A percentile compares a stretch with the other conserved stretches of the same genome.
Evolutionary conservation across 2,797 vertebrate species (phyloP).

Genomic region (Cyprinodon diabolis): DNA sequence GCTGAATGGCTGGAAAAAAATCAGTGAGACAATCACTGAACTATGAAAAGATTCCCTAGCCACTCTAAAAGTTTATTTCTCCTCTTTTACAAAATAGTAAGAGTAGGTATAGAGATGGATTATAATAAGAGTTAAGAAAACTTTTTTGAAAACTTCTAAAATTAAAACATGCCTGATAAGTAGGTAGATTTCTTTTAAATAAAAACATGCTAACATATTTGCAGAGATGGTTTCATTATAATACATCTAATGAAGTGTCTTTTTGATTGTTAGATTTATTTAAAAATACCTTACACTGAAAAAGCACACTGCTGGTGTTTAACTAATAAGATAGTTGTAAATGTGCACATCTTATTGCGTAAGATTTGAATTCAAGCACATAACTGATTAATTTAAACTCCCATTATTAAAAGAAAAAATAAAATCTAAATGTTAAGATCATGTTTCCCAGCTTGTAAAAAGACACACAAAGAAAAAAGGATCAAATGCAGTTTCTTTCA

Average conservation of each 20-base stretch:
- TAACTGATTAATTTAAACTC: too few relatives aligned
- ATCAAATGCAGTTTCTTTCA: neutral
- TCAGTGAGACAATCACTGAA: conserved; percentile 64
- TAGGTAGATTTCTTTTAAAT: neutral
- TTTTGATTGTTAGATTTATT: too few relatives aligned
- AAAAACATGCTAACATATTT: neutral
- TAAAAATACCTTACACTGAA: neutral
- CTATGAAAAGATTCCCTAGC: conserved; percentile 47
- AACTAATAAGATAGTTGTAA: too few relatives aligned
- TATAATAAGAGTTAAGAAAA: conserved; percentile 37
- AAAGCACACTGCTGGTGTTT: too few relatives aligned
- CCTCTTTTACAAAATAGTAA: conserved; percentile 6
- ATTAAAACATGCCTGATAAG: neutral
- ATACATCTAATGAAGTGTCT: neutral
- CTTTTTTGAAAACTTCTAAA: conserved; percentile 29
- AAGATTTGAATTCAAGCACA: too few relatives aligned
- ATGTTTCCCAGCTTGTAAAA: neutral
- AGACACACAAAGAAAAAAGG: neutral
- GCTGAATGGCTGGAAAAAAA: conserved; percentile 72
- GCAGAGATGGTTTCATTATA: neutral
- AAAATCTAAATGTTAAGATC: neutral
- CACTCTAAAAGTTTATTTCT: conserved; percentile 35
- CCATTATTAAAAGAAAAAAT: too few relatives aligned
- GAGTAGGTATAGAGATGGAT: neutral
- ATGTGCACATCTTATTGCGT: too few relatives aligned